phyloP scores from a whole-genome alignment of 1,140 invertebrate genomes.

The Zaprionus gabonicus region DNA sequence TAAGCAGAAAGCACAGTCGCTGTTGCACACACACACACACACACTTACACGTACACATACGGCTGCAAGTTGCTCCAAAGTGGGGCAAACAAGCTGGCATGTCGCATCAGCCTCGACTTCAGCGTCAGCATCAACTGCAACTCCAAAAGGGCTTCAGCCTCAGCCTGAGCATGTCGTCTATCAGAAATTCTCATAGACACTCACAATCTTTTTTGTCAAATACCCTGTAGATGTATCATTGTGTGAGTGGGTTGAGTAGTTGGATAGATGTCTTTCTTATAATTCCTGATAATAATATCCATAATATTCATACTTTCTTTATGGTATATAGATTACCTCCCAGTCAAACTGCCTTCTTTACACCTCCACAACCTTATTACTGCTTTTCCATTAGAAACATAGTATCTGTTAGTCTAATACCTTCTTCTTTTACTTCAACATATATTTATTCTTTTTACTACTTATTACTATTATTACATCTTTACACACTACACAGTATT shows the following conservation, averaged over 20 bases:
- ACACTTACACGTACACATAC: constrained; percentile 11
- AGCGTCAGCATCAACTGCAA: constrained; percentile 8
- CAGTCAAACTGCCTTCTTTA: background rate
- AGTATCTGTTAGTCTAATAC: background rate
- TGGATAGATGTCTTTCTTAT: too few species aligned
- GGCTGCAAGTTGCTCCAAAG: constrained; percentile 22
- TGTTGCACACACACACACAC: constrained; percentile 25
- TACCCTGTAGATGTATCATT: constrained; percentile 10
- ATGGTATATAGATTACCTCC: background rate
- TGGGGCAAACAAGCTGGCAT: constrained; percentile 49
- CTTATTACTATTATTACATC: too few species aligned
- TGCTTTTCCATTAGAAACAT: too few species aligned
- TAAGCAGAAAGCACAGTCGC: constrained; percentile 63
- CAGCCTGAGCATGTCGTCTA: constrained; percentile 48
- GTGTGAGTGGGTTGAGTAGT: background rate
- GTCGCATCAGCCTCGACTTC: constrained; percentile 27
- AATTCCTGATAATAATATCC: too few species aligned
- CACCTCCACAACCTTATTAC: background rate
- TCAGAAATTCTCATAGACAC: constrained; percentile 63
- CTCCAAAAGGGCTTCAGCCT: constrained; percentile 9
- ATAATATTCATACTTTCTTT: too few species aligned
- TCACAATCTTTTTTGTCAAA: constrained; percentile 35
- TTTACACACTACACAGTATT: background rate
- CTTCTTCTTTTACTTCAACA: background rate
- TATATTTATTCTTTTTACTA: background rate